A percentile compares a stretch with the other conserved stretches of the same genome.
phyloP scores from a whole-genome alignment of 2,888 invertebrate species.

The Caenorhabditis japonica region DNA sequence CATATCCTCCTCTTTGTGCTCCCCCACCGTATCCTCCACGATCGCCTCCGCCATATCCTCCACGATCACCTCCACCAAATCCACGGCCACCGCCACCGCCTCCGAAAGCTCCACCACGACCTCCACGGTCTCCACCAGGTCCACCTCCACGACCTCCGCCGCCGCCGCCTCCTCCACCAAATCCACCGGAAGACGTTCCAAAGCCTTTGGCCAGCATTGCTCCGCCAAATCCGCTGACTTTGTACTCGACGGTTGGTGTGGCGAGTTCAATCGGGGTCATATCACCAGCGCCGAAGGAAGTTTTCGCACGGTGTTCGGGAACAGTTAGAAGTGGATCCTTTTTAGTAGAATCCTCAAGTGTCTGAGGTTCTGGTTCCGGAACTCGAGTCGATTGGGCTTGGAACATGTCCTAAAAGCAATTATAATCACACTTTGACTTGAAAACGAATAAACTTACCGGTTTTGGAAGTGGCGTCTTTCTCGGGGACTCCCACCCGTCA shows the following conservation, averaged over 20 bases:
- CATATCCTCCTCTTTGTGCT: conserved; percentile 1
- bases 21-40: background rate
- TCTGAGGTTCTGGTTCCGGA: too few species aligned
- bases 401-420: too few species aligned
- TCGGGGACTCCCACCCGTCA: conserved; percentile 7
- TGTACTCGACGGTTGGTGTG: background rate
- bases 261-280: conserved; percentile 3
- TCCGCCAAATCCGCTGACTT: conserved; percentile 4
- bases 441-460: too few species aligned
- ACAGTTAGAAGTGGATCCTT: too few species aligned
- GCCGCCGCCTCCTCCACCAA: conserved; percentile 1
- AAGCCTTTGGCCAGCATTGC: background rate
- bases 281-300: conserved; percentile 12
- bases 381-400: too few species aligned
- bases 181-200: background rate
- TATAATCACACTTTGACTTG: too few species aligned
- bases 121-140: conserved; percentile 2
- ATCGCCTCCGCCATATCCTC: background rate
- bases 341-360: too few species aligned
- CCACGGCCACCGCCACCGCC: background rate
- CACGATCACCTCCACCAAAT: background rate
- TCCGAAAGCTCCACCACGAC: background rate
- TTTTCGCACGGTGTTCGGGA: background rate
- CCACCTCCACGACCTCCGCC: conserved; percentile 1
- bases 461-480: background rate